Conservation (phyloP, 2,113 vertebrate genomes). For the Eretmochelys imbricata region DNA sequence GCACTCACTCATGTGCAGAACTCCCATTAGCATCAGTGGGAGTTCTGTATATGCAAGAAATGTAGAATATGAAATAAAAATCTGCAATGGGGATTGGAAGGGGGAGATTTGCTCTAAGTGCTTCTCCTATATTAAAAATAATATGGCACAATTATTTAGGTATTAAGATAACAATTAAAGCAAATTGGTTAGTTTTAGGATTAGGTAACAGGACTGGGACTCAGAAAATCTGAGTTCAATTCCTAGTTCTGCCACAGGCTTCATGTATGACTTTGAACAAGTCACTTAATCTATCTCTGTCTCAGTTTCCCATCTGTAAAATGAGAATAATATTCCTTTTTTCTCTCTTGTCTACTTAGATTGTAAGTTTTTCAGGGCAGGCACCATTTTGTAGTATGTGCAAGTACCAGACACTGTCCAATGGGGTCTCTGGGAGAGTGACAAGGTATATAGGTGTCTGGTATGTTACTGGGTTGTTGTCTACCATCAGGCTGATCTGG, state of each 20-base stretch:
- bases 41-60: background rate
- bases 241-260: background rate
- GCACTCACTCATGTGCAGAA: background rate
- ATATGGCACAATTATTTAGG: fast-evolving
- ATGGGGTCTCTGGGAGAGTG: background rate
- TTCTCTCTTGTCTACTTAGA: background rate
- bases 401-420: background rate
- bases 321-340: background rate
- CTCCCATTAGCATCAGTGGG: background rate
- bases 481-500: background rate
- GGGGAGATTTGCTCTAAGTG: background rate
- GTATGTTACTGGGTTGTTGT: background rate
- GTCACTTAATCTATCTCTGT: background rate
- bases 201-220: background rate
- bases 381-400: background rate
- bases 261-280: background rate
- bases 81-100: background rate
- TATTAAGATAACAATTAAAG: background rate
- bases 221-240: background rate
- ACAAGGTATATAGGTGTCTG: background rate
- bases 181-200: fast-evolving
- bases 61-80: background rate
- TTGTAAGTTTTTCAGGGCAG: background rate
- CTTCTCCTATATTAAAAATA: background rate
- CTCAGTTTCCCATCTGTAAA: fast-evolving